Percentiles rank a stretch among this genome's conserved stretches.
Evolutionary conservation across 1,140 invertebrate genomes (phyloP).

Genomic region (Drosophila funebris): DNA sequence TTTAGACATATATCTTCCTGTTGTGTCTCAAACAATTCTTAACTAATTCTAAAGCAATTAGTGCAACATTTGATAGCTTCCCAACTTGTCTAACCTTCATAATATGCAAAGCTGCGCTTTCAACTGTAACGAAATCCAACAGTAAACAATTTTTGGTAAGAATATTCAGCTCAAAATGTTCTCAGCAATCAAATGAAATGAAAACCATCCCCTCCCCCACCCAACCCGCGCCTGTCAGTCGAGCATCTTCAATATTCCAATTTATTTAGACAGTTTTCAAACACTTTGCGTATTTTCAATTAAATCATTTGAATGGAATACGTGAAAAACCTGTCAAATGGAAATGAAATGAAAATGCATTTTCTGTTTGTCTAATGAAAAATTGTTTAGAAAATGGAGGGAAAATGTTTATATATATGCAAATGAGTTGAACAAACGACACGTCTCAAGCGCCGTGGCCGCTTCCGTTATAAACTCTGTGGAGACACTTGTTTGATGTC

Average conservation of each 20-base stretch:
- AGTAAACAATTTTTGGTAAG: background rate
- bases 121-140: conserved; percentile 34
- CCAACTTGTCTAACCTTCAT: background rate
- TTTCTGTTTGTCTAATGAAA: conserved; percentile 20
- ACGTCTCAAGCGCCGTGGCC: conserved; percentile 68
- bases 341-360: conserved; percentile 60
- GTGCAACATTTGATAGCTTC: conserved; percentile 25
- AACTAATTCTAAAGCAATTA: conserved; percentile 38
- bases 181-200: conserved; percentile 20
- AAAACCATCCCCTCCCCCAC: background rate
- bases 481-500: conserved; percentile 65
- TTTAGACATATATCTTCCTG: background rate
- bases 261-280: conserved; percentile 27
- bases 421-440: conserved; percentile 67
- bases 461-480: conserved; percentile 57
- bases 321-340: conserved; percentile 63
- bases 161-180: conserved; percentile 19
- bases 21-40: conserved; percentile 2
- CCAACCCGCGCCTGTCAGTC: background rate
- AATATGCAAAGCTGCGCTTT: conserved; percentile 28
- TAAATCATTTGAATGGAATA: conserved; percentile 46
- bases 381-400: conserved; percentile 39
- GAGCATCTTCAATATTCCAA: conserved; percentile 31
- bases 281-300: conserved; percentile 50
- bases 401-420: conserved; percentile 61